Evolutionary conservation across 2,113 vertebrate genomes (phyloP).

Genomic region (Heterochromis multidens): DNA sequence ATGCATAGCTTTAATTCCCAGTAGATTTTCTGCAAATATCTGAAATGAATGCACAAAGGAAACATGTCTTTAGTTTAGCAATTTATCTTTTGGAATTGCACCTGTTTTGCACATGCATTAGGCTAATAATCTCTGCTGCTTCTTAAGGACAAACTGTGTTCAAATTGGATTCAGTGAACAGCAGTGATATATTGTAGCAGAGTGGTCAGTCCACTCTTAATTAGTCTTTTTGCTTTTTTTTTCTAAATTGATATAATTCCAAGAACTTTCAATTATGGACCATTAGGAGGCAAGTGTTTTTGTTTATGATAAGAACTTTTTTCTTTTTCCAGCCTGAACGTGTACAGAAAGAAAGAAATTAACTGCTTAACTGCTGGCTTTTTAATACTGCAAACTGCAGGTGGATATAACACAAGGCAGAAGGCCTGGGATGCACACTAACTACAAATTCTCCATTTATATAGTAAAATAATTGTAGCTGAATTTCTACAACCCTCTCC

Average conservation of each 20-base stretch:
- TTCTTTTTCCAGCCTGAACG: not conserved
- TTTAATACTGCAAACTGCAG: not conserved
- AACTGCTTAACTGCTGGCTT: not conserved
- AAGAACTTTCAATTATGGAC: not conserved
- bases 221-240: not conserved
- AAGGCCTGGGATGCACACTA: not conserved
- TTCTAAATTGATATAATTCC: not conserved
- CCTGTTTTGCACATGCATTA: not conserved
- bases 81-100: not conserved
- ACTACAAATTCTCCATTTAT: not conserved
- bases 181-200: not conserved
- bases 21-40: not conserved
- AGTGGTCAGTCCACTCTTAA: not conserved
- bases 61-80: not conserved
- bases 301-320: not conserved
- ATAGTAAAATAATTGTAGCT: not conserved
- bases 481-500: not conserved
- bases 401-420: not conserved
- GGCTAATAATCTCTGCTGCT: not conserved
- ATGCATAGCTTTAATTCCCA: not conserved
- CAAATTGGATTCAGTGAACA: constrained; percentile 10
- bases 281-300: not conserved
- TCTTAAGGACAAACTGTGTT: not conserved
- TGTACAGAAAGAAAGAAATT: not conserved
- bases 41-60: not conserved